A percentile compares a stretch with the other conserved stretches of the same genome.
Conservation (phyloP, 2,797 vertebrate species). For the Cossypha niveicapilla region DNA sequence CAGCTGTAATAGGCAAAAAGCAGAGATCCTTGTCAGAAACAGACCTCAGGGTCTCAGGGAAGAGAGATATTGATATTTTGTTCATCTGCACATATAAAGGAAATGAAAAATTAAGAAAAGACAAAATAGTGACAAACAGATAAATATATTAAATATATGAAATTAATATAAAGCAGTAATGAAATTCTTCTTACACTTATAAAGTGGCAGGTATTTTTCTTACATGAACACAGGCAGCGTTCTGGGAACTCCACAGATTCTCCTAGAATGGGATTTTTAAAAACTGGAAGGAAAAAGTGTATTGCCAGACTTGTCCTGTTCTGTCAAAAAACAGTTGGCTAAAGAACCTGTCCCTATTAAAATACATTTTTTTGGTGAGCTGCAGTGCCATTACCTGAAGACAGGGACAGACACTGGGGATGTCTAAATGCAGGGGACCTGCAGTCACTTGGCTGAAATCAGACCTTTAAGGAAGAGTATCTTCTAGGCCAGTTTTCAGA, state of each 20-base stretch:
- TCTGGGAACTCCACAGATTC: neutral
- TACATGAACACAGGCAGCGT: neutral
- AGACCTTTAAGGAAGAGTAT: neutral
- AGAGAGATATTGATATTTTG: neutral
- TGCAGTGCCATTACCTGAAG: neutral
- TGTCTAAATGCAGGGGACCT: neutral
- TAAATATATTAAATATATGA: neutral
- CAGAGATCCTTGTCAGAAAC: neutral
- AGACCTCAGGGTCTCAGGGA: neutral
- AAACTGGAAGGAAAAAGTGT: neutral
- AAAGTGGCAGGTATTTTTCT: neutral
- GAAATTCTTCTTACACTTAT: neutral
- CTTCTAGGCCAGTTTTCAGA: neutral
- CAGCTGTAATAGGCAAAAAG: neutral
- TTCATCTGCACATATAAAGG: neutral
- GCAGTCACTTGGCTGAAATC: neutral
- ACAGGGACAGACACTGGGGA: neutral
- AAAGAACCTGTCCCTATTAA: neutral
- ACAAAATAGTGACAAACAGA: neutral
- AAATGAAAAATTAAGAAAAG: neutral
- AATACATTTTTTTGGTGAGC: neutral
- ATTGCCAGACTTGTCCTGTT: neutral
- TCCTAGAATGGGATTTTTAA: neutral
- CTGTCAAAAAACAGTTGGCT: neutral
- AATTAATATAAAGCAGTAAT: neutral